Percentiles rank a stretch among this genome's conserved stretches.
These are phyloP conservation scores for Coregonus sp. DNA, from an alignment of 2,797 vertebrate species.

Conservation along the genomic window DNA sequence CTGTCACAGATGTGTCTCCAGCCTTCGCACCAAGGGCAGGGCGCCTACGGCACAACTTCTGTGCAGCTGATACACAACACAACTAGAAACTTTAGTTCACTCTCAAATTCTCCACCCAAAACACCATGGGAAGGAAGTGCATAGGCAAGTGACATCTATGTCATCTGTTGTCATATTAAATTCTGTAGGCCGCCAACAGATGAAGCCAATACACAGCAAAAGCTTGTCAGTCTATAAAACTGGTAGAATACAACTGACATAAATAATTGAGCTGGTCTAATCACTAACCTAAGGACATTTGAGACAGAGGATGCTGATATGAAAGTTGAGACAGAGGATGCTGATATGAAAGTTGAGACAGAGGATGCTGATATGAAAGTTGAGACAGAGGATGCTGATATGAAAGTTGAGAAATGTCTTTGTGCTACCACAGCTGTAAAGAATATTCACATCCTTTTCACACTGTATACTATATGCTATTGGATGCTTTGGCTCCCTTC, in stretches of 20 bases:
- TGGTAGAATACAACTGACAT: not conserved
- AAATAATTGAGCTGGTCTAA: not conserved
- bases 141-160: not conserved
- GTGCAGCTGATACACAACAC: slow-evolving; percentile 9
- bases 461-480: not conserved
- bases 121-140: not conserved
- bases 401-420: not conserved
- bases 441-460: not conserved
- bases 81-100: not conserved
- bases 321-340: not conserved
- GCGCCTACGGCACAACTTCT: not conserved
- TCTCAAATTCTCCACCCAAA: not conserved
- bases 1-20: slow-evolving; percentile 9
- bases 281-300: not conserved
- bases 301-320: not conserved
- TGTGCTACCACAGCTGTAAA: not conserved
- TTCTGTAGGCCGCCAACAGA: not conserved
- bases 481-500: not conserved
- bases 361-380: not conserved
- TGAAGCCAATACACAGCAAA: not conserved
- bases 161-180: not conserved
- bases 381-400: not conserved
- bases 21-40: not conserved
- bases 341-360: not conserved
- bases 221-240: not conserved